A percentile compares a stretch with the other conserved stretches of the same genome.
Conservation (phyloP, 2,888 invertebrate genomes). For the Drosophila prostipennis region DNA sequence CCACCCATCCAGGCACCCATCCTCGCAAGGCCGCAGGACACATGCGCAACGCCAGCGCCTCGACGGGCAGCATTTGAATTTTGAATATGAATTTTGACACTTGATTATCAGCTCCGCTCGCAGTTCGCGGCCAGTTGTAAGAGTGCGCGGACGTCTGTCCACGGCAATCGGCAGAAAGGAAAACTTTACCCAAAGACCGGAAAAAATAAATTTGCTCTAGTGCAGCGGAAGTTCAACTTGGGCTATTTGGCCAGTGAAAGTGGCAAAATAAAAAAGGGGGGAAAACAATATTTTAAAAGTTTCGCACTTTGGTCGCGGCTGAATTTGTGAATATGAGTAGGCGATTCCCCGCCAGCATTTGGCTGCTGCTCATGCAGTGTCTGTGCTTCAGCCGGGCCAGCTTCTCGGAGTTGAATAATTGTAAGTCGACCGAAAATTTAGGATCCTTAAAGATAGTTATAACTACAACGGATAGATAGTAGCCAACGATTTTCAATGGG, state of each 20-base stretch:
- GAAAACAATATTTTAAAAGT: conserved; percentile 40
- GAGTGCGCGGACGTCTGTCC: conserved; percentile 64
- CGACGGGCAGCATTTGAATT: conserved; percentile 68
- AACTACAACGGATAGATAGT: not conserved
- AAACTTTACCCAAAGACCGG: conserved; percentile 33
- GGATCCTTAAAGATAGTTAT: not conserved
- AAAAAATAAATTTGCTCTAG: conserved; percentile 49
- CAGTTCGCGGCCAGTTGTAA: conserved; percentile 70
- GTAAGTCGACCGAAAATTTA: conserved; percentile 60
- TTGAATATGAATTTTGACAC: conserved; percentile 79
- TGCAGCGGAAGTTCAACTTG: conserved; percentile 59
- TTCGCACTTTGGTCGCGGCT: conserved; percentile 35
- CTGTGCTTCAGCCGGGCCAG: conserved; percentile 63
- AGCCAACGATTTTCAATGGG: too few relatives aligned
- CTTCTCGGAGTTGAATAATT: conserved; percentile 82
- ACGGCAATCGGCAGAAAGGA: conserved; percentile 47
- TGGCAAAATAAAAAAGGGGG: conserved; percentile 29
- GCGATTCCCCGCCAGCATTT: conserved; percentile 32
- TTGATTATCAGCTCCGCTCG: conserved; percentile 72
- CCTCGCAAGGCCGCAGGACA: conserved; percentile 61
- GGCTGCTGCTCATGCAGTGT: conserved; percentile 54
- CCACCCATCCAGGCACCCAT: conserved; percentile 17
- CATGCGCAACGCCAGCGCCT: conserved; percentile 66
- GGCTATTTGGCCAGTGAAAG: conserved; percentile 65
- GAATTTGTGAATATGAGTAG: conserved; percentile 49